These are phyloP conservation scores for Gallinago jamesoni DNA, from an alignment of 2,113 vertebrate genomes.

Conservation along the genomic window DNA sequence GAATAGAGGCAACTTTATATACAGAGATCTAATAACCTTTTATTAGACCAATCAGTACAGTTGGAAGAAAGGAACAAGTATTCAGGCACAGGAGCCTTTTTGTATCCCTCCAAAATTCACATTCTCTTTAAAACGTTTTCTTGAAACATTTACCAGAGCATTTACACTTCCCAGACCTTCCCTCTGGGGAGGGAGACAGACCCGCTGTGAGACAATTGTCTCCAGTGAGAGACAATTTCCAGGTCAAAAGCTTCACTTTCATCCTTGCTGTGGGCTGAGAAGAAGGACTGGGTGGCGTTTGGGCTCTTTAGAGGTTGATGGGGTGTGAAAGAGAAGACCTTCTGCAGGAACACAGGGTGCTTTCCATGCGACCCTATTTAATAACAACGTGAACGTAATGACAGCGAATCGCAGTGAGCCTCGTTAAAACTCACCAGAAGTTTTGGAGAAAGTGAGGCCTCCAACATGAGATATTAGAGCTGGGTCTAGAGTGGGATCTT, in stretches of 20 bases:
- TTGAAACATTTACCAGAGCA: neutral
- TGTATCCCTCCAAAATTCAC: constrained; percentile 10
- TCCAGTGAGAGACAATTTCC: neutral
- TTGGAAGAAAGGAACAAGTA: neutral
- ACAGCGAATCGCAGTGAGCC: fast-evolving
- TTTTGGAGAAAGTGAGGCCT: neutral
- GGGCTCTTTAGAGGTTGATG: neutral
- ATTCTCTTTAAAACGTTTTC: neutral
- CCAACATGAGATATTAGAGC: neutral
- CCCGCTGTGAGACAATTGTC: too few species aligned
- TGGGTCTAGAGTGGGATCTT: neutral
- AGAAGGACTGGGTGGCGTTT: neutral
- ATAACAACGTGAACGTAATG: neutral
- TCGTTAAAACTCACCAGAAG: neutral
- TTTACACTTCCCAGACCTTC: neutral
- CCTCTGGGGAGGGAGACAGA: neutral
- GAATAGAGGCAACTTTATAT: neutral
- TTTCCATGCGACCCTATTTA: neutral
- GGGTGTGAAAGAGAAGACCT: neutral
- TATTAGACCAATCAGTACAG: neutral
- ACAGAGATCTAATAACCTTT: constrained; percentile 38
- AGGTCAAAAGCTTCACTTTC: neutral
- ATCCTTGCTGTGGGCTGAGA: neutral
- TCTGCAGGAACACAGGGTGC: fast-evolving
- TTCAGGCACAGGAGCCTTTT: neutral